A percentile compares a stretch with the other conserved stretches of the same genome.
Evolutionary conservation across 2,888 invertebrate genomes (phyloP).

Genomic region (Tipula unca): DNA sequence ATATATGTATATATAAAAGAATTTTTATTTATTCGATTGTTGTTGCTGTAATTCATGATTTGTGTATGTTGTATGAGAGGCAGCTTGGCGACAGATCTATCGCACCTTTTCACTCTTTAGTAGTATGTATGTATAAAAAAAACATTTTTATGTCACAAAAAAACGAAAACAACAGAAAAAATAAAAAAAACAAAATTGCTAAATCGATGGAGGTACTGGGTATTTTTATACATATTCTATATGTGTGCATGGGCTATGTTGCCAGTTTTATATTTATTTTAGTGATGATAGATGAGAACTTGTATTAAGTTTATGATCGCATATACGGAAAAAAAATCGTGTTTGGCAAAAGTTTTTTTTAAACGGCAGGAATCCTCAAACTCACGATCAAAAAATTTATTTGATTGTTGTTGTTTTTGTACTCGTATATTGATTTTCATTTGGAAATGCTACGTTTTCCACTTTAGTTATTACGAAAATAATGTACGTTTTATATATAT

Average conservation of each 20-base stretch:
- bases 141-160: background rate
- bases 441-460: background rate
- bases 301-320: background rate
- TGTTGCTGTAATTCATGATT: background rate
- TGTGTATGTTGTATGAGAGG: background rate
- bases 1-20: background rate
- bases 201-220: conserved; percentile 8
- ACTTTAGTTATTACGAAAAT: too few relatives aligned
- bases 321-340: background rate
- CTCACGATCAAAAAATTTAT: too few relatives aligned
- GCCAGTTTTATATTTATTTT: background rate
- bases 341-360: background rate
- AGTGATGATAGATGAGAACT: background rate
- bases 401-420: background rate
- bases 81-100: background rate
- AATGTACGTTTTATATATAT: too few relatives aligned
- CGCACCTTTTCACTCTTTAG: background rate
- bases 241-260: background rate
- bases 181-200: conserved; percentile 3
- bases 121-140: background rate
- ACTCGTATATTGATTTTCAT: background rate
- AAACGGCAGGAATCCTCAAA: background rate
- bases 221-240: background rate
- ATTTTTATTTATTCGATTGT: background rate
- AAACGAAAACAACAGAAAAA: background rate